phyloP scores from a whole-genome alignment of 2,113 vertebrate genomes.

The Barnardius zonarius region DNA sequence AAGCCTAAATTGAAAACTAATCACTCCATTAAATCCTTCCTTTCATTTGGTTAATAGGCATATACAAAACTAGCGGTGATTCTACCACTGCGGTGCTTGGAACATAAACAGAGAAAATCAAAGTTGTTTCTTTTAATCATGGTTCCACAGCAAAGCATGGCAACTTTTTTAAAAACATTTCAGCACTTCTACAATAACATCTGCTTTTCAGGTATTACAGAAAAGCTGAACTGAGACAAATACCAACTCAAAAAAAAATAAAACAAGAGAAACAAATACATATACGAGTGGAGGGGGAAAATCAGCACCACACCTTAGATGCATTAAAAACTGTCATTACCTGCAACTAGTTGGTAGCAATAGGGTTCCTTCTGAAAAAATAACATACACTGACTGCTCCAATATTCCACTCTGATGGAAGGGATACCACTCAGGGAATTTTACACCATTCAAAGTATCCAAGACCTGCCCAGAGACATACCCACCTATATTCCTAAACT shows the following conservation, averaged over 20 bases:
- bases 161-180: background rate
- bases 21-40: constrained; percentile 41
- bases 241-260: background rate
- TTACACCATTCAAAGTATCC: background rate
- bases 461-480: background rate
- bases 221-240: background rate
- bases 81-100: background rate
- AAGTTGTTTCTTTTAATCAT: constrained; percentile 30
- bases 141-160: background rate
- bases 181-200: background rate
- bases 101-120: constrained; percentile 9
- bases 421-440: background rate
- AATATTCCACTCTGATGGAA: background rate
- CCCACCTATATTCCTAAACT: background rate
- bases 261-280: background rate
- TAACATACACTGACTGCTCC: background rate
- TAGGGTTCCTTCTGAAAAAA: background rate
- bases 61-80: background rate
- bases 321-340: background rate
- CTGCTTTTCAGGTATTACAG: background rate
- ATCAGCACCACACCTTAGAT: background rate
- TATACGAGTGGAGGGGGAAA: fast-evolving
- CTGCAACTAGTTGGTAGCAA: background rate
- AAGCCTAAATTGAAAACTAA: constrained; percentile 58
- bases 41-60: constrained; percentile 48